Evolutionary conservation across 2,888 invertebrate genomes (phyloP).

Genomic region (Eristalis pertinax): DNA sequence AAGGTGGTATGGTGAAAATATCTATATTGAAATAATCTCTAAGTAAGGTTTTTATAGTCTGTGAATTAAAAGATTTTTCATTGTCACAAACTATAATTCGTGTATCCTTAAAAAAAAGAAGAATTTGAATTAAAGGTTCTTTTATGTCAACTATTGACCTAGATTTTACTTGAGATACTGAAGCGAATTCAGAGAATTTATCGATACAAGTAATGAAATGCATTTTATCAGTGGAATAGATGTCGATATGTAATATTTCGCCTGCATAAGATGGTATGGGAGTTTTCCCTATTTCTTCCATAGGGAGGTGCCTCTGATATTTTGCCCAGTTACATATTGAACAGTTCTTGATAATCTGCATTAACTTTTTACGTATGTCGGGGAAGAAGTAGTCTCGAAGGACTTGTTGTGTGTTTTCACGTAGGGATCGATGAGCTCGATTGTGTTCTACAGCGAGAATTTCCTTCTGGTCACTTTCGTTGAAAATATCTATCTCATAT

Average conservation of each 20-base stretch:
- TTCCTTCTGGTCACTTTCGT: conserved; percentile 21
- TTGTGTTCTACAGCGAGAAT: conserved; percentile 23
- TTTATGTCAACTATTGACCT: too few relatives aligned
- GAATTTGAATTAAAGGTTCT: conserved; percentile 22
- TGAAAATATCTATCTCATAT: conserved; percentile 25
- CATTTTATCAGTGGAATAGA: not conserved
- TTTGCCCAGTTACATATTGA: conserved; percentile 26
- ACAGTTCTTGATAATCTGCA: conserved; percentile 10
- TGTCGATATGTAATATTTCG: conserved; percentile 4
- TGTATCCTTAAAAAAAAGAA: conserved; percentile 18
- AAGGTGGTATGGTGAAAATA: too few relatives aligned
- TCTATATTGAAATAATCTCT: conserved; percentile 32
- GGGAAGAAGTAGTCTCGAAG: conserved; percentile 27
- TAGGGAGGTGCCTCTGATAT: conserved; percentile 14
- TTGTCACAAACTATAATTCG: conserved; percentile 33
- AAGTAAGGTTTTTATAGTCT: conserved; percentile 27
- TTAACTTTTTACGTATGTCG: too few relatives aligned
- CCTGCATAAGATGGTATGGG: not conserved
- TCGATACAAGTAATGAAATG: conserved; percentile 28
- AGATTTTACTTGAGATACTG: too few relatives aligned
- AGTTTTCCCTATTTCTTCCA: not conserved
- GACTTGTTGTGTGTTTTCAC: conserved; percentile 17
- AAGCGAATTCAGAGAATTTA: too few relatives aligned
- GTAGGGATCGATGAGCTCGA: conserved; percentile 34
- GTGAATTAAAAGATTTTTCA: conserved; percentile 22